phyloP scores from a whole-genome alignment of 2,113 vertebrate species.

The Anguilla rostrata region DNA sequence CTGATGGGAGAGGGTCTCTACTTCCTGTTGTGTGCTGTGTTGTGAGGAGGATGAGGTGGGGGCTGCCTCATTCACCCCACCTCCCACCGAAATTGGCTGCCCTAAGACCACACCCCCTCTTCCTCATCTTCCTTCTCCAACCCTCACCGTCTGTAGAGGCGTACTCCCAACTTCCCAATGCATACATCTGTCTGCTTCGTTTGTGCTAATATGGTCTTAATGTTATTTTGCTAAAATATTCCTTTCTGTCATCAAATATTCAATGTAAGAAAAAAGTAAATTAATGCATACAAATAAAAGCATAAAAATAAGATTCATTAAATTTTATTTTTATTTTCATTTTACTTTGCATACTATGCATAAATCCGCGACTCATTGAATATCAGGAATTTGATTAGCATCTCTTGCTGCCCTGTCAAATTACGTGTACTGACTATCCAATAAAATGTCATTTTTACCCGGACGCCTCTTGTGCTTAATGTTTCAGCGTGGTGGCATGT shows the following conservation, averaged over 20 bases:
- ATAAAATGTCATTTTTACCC: conserved; percentile 72
- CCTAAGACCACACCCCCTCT: not conserved
- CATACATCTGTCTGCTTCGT: conserved; percentile 13
- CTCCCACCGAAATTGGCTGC: not conserved
- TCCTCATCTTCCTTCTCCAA: not conserved
- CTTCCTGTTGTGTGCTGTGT: not conserved
- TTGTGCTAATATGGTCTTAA: conserved; percentile 9
- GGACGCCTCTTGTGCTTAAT: conserved; percentile 22
- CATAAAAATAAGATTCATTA: conserved; percentile 60
- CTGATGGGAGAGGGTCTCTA: not conserved
- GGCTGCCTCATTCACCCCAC: not conserved
- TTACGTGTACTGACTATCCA: conserved; percentile 69
- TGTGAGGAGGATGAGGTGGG: not conserved
- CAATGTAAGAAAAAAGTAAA: conserved; percentile 43
- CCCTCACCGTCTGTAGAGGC: not conserved
- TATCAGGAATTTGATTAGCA: conserved; percentile 60
- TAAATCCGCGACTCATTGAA: conserved; percentile 53
- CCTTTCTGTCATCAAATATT: conserved; percentile 53
- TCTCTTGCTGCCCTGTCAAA: conserved; percentile 66
- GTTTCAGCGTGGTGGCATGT: not conserved
- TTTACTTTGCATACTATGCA: conserved; percentile 55
- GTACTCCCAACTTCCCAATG: not conserved
- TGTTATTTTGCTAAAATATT: conserved; percentile 14
- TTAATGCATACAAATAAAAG: conserved; percentile 33
- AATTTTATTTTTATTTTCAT: conserved; percentile 58